Conservation (phyloP, 2,888 invertebrate genomes). For the Linnaemya vulpina region DNA sequence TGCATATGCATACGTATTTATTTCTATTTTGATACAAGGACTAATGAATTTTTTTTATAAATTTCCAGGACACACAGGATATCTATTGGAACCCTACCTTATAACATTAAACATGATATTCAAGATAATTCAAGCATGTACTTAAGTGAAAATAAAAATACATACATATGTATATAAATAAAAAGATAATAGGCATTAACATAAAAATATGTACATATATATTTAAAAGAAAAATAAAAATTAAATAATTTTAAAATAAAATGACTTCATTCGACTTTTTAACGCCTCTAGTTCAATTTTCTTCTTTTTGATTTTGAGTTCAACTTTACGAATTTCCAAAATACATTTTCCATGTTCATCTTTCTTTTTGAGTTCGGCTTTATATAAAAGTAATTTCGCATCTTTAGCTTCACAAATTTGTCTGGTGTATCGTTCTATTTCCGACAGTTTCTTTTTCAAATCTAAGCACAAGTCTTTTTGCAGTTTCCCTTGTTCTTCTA, state of each 20-base stretch:
- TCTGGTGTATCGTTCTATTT: constrained; percentile 32
- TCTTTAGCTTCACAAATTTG: constrained; percentile 19
- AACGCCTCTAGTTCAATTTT: constrained; percentile 13
- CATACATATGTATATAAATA: too few species aligned
- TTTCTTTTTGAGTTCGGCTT: constrained; percentile 21
- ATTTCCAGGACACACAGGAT: too few species aligned
- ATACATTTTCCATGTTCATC: constrained; percentile 19
- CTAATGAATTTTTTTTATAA: too few species aligned
- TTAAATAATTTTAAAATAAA: too few species aligned
- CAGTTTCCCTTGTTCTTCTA: constrained; percentile 36
- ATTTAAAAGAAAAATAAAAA: too few species aligned
- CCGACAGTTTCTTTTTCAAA: constrained; percentile 29
- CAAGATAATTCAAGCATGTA: constrained; percentile 10
- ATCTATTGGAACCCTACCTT: too few species aligned
- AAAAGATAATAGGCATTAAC: not conserved
- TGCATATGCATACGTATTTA: too few species aligned
- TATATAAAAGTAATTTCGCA: constrained; percentile 28
- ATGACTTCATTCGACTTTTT: not conserved
- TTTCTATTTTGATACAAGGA: too few species aligned
- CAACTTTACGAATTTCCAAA: constrained; percentile 12
- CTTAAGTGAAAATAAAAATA: too few species aligned
- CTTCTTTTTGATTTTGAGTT: too few species aligned
- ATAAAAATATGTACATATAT: too few species aligned
- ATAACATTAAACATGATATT: constrained; percentile 3
- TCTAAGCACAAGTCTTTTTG: constrained; percentile 37